These are phyloP conservation scores for Platalea minor DNA, from an alignment of 2,797 vertebrate species.

Conservation along the genomic window DNA sequence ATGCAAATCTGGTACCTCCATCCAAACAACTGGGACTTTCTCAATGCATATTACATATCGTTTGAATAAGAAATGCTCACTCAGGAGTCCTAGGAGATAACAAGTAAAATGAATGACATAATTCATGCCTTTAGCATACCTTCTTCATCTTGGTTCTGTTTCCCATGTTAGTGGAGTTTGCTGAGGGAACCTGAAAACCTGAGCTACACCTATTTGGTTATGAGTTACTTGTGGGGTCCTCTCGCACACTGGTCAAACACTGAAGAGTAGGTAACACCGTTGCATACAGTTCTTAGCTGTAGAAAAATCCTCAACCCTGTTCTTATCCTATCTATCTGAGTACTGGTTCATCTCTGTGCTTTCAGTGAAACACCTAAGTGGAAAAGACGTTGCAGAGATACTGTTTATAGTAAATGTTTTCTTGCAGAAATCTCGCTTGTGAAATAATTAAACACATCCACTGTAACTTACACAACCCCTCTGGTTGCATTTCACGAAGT, in stretches of 20 bases:
- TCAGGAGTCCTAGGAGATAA: neutral
- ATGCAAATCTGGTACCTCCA: neutral
- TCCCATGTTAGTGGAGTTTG: neutral
- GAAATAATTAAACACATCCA: neutral
- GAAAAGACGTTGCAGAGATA: neutral
- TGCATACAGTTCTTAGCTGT: neutral
- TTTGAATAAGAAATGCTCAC: neutral
- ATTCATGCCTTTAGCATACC: neutral
- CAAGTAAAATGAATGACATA: neutral
- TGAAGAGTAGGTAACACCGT: neutral
- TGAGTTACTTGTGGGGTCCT: neutral
- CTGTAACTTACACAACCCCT: neutral
- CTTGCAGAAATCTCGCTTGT: neutral
- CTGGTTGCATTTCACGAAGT: neutral
- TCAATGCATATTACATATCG: neutral
- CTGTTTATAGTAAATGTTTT: neutral
- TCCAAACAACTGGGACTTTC: neutral
- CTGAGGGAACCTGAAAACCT: neutral
- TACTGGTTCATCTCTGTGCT: neutral
- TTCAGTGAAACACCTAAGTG: neutral
- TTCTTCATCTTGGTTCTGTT: neutral
- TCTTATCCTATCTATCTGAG: neutral
- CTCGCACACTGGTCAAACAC: neutral
- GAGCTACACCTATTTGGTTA: neutral
- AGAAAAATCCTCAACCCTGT: neutral